Conservation (phyloP, 2,888 invertebrate species). For the Apodemia mormo region DNA sequence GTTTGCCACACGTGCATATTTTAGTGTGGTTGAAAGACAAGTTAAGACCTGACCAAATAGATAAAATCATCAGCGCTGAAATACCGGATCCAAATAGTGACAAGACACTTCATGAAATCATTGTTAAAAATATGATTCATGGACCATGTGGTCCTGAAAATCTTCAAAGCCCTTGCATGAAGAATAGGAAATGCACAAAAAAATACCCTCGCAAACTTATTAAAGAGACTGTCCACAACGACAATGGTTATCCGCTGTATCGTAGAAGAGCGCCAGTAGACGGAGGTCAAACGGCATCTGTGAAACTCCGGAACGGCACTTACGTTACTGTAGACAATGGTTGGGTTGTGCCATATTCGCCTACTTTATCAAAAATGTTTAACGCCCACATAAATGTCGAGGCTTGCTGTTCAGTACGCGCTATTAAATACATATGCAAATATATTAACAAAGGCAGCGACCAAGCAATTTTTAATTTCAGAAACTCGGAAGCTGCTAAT, state of each 20-base stretch:
- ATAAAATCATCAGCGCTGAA: slow-evolving; percentile 31
- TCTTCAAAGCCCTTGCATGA: slow-evolving; percentile 38
- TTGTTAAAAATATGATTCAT: slow-evolving; percentile 30
- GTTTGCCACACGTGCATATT: slow-evolving; percentile 28
- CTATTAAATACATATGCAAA: slow-evolving; percentile 39
- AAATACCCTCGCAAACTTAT: slow-evolving; percentile 4
- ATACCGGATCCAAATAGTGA: slow-evolving; percentile 28
- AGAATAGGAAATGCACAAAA: slow-evolving; percentile 38
- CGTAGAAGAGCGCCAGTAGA: slow-evolving; percentile 18
- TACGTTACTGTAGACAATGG: slow-evolving; percentile 19
- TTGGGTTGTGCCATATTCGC: slow-evolving; percentile 37
- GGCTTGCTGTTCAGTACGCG: slow-evolving; percentile 33
- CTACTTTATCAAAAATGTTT: slow-evolving; percentile 34
- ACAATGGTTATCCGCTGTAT: slow-evolving; percentile 19
- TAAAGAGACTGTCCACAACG: not conserved
- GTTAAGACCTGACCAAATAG: slow-evolving; percentile 28
- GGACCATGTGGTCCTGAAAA: slow-evolving; percentile 42
- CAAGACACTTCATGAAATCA: slow-evolving; percentile 30
- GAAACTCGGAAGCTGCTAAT: slow-evolving; percentile 27
- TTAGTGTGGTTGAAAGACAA: slow-evolving; percentile 30
- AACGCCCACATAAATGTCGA: slow-evolving; percentile 35
- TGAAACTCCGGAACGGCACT: slow-evolving; percentile 10
- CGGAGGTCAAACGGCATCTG: slow-evolving; percentile 13
- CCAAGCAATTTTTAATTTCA: slow-evolving; percentile 34
- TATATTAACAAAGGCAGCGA: slow-evolving; percentile 40